A percentile compares a stretch with the other conserved stretches of the same genome.
Conservation (phyloP, 1,140 invertebrate genomes). For the Listronotus oregonensis region DNA sequence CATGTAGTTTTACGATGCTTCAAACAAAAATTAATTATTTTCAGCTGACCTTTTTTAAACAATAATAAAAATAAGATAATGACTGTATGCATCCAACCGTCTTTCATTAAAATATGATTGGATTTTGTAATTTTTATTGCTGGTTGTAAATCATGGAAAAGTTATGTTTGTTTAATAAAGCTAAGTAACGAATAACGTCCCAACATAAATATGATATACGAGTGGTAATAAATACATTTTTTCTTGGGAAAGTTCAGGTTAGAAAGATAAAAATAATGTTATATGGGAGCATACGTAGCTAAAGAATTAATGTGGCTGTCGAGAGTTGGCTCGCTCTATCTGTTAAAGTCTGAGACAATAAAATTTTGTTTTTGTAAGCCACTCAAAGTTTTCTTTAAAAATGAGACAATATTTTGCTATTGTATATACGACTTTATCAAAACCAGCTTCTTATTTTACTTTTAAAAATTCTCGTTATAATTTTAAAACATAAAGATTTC, state of each 20-base stretch:
- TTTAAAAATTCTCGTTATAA: too few relatives aligned
- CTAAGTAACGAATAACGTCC: conserved; percentile 4
- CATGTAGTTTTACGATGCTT: too few relatives aligned
- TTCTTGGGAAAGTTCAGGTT: conserved; percentile 13
- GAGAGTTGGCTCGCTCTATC: background rate
- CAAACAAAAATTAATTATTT: too few relatives aligned
- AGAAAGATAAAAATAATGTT: conserved; percentile 9
- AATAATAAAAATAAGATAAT: too few relatives aligned
- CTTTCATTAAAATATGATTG: conserved; percentile 10
- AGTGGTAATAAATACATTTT: conserved; percentile 10
- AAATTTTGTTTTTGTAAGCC: too few relatives aligned
- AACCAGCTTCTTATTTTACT: too few relatives aligned
- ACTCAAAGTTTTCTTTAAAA: too few relatives aligned
- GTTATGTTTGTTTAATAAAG: conserved; percentile 16
- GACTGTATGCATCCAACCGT: background rate
- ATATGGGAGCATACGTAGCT: background rate
- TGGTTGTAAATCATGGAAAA: conserved; percentile 5
- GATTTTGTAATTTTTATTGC: conserved; percentile 2
- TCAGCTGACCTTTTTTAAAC: too few relatives aligned
- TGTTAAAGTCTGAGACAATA: too few relatives aligned
- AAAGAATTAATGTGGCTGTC: conserved; percentile 3
- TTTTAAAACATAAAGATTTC: too few relatives aligned
- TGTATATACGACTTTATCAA: too few relatives aligned
- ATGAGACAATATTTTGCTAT: too few relatives aligned
- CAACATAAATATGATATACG: conserved; percentile 14